phyloP scores from a whole-genome alignment of 2,797 vertebrate species.

The Phrynocephalus guinanensis region DNA sequence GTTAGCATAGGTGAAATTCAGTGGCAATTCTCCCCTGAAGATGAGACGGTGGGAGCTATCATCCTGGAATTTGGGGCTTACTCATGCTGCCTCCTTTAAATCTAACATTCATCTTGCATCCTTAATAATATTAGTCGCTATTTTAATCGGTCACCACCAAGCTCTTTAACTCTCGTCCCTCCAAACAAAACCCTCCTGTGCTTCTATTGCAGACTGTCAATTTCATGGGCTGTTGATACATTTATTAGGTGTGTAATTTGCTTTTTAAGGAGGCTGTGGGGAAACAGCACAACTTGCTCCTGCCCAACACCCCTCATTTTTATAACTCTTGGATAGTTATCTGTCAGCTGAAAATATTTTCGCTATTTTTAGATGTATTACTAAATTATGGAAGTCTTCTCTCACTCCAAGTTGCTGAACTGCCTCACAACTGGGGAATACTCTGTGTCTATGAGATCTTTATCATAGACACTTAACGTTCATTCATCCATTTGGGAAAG shows the following conservation, averaged over 20 bases:
- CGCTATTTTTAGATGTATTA: slow-evolving; percentile 59
- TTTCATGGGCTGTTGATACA: slow-evolving; percentile 77
- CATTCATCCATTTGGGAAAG: slow-evolving; percentile 35
- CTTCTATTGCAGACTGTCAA: slow-evolving; percentile 75
- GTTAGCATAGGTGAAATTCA: not conserved
- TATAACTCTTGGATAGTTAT: slow-evolving; percentile 71
- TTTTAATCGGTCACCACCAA: slow-evolving; percentile 72
- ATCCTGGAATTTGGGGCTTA: slow-evolving; percentile 68
- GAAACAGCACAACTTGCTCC: slow-evolving; percentile 62
- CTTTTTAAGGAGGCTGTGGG: slow-evolving; percentile 74
- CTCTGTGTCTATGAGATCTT: slow-evolving; percentile 48
- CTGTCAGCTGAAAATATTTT: slow-evolving; percentile 69
- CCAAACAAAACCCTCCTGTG: slow-evolving; percentile 72
- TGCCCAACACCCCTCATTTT: slow-evolving; percentile 49
- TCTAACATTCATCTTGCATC: slow-evolving; percentile 74
- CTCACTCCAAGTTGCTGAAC: slow-evolving; percentile 53
- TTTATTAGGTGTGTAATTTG: slow-evolving; percentile 79
- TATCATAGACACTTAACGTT: not conserved
- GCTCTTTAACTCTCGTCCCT: slow-evolving; percentile 69
- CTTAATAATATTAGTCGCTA: slow-evolving; percentile 72
- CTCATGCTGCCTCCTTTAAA: slow-evolving; percentile 78
- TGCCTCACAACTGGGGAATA: slow-evolving; percentile 54
- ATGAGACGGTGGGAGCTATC: slow-evolving; percentile 65
- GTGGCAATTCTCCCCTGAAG: slow-evolving; percentile 49
- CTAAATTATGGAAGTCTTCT: slow-evolving; percentile 55